phyloP scores from a whole-genome alignment of 2,797 vertebrate species.

The Acanthurus tractus region DNA sequence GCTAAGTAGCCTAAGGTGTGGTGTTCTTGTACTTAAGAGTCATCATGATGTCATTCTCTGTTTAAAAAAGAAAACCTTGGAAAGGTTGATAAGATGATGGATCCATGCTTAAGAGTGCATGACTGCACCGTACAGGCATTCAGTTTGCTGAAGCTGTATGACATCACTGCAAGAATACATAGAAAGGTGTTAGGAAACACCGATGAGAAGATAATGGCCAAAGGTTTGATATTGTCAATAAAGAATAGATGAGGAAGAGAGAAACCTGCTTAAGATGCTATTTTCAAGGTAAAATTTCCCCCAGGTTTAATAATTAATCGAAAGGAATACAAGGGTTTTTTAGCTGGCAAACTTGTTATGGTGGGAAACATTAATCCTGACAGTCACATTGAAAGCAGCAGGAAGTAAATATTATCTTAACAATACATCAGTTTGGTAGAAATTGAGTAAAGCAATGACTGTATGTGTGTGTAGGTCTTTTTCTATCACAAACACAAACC shows the following conservation, averaged over 20 bases:
- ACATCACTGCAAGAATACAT: constrained; percentile 16
- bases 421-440: background rate
- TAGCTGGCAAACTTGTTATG: background rate
- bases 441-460: background rate
- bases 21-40: background rate
- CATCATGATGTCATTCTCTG: constrained; percentile 4
- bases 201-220: constrained; percentile 37
- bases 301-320: constrained; percentile 59
- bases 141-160: background rate
- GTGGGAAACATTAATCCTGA: background rate
- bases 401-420: constrained; percentile 1
- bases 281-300: constrained; percentile 13
- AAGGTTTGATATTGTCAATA: constrained; percentile 11
- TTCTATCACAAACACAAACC: background rate
- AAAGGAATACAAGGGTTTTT: background rate
- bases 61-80: constrained; percentile 2
- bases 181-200: constrained; percentile 15
- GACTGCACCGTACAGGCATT: background rate
- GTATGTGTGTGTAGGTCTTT: background rate
- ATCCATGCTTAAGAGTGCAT: background rate
- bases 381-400: background rate
- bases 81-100: constrained; percentile 11
- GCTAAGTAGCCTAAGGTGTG: background rate
- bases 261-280: background rate
- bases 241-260: constrained; percentile 30